Percentiles rank a stretch among this genome's conserved stretches.
phyloP scores from a whole-genome alignment of 2,888 invertebrate genomes.

The Nemotelus pantherinus region DNA sequence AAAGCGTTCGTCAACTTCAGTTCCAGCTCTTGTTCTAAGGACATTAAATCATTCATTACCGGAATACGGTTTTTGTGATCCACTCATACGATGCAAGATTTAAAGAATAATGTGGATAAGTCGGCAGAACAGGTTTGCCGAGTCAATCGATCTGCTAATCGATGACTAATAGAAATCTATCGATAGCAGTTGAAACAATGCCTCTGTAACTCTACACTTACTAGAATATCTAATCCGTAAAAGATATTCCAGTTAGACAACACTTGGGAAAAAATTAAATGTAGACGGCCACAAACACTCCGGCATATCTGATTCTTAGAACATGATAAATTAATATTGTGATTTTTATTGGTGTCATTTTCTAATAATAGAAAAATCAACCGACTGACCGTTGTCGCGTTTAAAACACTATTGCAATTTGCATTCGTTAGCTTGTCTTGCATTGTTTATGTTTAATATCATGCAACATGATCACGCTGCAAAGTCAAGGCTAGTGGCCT shows the following conservation, averaged over 20 bases:
- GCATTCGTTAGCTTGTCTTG: constrained; percentile 12
- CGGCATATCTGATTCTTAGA: constrained; percentile 27
- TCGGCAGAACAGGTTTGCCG: background rate
- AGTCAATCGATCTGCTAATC: constrained; percentile 27
- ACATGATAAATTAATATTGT: background rate
- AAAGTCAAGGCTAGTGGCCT: constrained; percentile 50
- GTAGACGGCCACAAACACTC: no score
- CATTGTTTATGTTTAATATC: constrained; percentile 38
- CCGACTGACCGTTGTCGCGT: background rate
- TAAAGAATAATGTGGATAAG: constrained; percentile 15
- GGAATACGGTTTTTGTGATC: no score
- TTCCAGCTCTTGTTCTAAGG: no score
- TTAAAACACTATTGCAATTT: constrained; percentile 2
- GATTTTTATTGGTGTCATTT: constrained; percentile 2
- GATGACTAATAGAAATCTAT: constrained; percentile 24
- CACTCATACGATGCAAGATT: background rate
- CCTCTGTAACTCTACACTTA: constrained; percentile 3
- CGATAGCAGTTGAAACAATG: constrained; percentile 13
- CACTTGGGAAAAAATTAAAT: no score
- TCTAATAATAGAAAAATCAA: constrained; percentile 35
- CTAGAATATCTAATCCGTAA: background rate
- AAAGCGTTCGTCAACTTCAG: background rate
- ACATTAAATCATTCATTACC: no score
- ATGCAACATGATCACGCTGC: constrained; percentile 47
- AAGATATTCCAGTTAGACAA: no score